A percentile compares a stretch with the other conserved stretches of the same genome.
These are phyloP conservation scores for Simalia tracyae DNA, from an alignment of 2,797 vertebrate genomes.

Conservation along the genomic window DNA sequence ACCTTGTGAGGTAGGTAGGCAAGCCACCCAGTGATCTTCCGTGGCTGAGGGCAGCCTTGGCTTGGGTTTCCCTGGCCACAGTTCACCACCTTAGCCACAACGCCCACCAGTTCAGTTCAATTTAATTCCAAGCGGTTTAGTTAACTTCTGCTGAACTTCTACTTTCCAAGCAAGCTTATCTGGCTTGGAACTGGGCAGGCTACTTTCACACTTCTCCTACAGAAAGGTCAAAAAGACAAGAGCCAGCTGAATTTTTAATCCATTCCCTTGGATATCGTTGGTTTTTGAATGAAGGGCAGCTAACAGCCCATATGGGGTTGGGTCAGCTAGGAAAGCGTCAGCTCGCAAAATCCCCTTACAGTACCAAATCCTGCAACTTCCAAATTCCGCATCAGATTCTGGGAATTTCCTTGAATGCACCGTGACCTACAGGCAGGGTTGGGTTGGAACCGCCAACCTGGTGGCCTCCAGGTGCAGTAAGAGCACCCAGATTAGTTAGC, in stretches of 20 bases:
- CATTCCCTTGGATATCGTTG: neutral
- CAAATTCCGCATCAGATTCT: neutral
- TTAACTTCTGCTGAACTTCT: neutral
- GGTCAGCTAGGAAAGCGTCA: neutral
- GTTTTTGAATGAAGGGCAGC: neutral
- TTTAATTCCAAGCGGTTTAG: conserved; percentile 28
- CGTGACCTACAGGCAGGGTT: neutral
- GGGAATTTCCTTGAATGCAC: too few relatives aligned
- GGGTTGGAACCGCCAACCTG: neutral
- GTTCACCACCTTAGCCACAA: neutral
- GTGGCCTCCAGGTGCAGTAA: neutral
- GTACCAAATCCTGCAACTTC: neutral
- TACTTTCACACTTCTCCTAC: conserved; percentile 27
- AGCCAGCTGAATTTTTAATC: conserved; percentile 53
- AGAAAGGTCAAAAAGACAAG: conserved; percentile 56
- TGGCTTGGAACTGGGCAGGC: neutral
- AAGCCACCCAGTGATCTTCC: neutral
- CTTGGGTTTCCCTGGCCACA: neutral
- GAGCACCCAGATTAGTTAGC: neutral
- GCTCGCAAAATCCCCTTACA: neutral
- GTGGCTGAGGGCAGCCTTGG: neutral
- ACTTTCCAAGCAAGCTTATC: neutral
- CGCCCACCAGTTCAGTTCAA: conserved; percentile 38
- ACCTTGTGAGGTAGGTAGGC: neutral
- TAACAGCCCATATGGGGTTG: neutral